These are phyloP conservation scores for Rhinopomastus cyanomelas DNA, from an alignment of 2,113 vertebrate species.

Conservation along the genomic window DNA sequence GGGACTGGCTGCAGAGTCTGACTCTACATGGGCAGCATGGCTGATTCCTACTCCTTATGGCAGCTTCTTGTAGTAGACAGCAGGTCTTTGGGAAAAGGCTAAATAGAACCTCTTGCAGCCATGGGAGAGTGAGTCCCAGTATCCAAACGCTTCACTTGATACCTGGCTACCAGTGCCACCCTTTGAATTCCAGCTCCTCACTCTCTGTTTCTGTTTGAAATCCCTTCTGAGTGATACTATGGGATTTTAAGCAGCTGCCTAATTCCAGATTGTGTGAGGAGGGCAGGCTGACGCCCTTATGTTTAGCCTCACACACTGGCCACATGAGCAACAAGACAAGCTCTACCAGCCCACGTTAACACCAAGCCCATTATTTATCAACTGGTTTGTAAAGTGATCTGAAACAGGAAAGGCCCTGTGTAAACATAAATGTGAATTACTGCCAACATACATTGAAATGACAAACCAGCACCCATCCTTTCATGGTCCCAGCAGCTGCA, in stretches of 20 bases:
- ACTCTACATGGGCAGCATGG: background rate
- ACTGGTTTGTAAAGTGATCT: background rate
- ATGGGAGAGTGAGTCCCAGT: background rate
- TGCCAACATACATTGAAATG: background rate
- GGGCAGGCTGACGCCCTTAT: background rate
- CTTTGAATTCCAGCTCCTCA: background rate
- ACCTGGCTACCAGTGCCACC: background rate
- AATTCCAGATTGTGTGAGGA: background rate
- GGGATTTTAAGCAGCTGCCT: background rate
- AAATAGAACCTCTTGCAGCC: background rate
- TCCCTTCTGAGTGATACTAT: background rate
- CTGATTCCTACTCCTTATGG: background rate
- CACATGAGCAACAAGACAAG: background rate
- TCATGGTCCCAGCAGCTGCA: background rate
- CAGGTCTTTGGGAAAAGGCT: background rate
- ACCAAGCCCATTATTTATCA: background rate
- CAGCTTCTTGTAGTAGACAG: background rate
- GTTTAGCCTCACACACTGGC: background rate
- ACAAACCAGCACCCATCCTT: conserved; percentile 8
- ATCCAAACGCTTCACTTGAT: background rate
- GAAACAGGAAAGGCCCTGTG: background rate
- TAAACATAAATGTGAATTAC: background rate
- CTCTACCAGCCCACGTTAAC: background rate
- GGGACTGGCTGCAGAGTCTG: fast-evolving
- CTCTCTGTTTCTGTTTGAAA: background rate